phyloP scores from a whole-genome alignment of 1,140 invertebrate species.

The Formica exsecta region DNA sequence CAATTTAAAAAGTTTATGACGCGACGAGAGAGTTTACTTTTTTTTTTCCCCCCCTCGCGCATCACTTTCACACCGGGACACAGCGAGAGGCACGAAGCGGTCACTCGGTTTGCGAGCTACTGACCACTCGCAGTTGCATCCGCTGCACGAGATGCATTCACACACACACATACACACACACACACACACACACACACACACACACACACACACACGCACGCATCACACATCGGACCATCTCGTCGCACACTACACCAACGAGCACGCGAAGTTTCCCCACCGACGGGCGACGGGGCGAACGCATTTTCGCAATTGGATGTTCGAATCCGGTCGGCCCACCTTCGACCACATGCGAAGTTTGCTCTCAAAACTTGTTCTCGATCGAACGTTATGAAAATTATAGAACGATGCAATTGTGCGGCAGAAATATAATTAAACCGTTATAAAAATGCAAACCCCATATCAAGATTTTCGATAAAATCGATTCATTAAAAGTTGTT shows the following conservation, averaged over 20 bases:
- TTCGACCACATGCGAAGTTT: neutral
- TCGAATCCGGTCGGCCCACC: constrained; percentile 59
- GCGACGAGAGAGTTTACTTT: constrained; percentile 36
- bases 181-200: constrained; percentile 76
- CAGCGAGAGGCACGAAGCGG: constrained; percentile 79
- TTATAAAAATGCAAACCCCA: neutral
- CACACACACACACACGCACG: constrained; percentile 29
- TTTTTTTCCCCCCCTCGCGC: constrained; percentile 20
- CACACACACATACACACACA: constrained; percentile 76
- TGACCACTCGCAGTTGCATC: constrained; percentile 84
- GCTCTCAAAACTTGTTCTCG: neutral
- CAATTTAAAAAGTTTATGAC: constrained; percentile 42
- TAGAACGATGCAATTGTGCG: neutral
- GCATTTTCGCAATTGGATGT: constrained; percentile 67
- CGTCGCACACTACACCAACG: constrained; percentile 79
- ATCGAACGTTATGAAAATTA: neutral
- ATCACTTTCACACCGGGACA: constrained; percentile 52
- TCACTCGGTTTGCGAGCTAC: constrained; percentile 83
- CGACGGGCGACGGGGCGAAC: constrained; percentile 63
- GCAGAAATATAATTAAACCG: neutral
- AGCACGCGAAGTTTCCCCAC: constrained; percentile 78
- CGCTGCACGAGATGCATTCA: constrained; percentile 85
- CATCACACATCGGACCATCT: constrained; percentile 76
- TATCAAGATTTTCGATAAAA: constrained; percentile 6
- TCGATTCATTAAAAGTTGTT: constrained; percentile 21